phyloP scores from a whole-genome alignment of 2,888 invertebrate species.

The Lamellibrachia satsuma region DNA sequence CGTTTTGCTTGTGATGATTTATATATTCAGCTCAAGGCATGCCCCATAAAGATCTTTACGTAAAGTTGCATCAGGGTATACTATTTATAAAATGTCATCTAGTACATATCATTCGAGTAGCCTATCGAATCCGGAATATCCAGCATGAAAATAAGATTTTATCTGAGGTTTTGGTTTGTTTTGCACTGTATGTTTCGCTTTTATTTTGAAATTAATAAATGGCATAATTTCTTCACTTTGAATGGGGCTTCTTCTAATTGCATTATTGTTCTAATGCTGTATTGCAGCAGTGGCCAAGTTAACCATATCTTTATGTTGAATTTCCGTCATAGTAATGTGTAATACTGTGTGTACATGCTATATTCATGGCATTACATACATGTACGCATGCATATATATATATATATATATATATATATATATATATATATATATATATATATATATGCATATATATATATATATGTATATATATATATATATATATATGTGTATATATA shows the following conservation, averaged over 20 bases:
- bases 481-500: background rate
- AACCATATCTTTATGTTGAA: no score
- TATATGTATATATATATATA: slow-evolving; percentile 29
- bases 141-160: background rate
- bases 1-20: background rate
- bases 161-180: background rate
- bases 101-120: background rate
- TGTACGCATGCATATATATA: background rate
- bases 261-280: background rate
- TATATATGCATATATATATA: background rate
- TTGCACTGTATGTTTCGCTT: background rate
- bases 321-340: no score
- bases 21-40: background rate
- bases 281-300: background rate
- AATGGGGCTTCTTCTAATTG: background rate
- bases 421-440: slow-evolving; percentile 31
- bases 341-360: no score
- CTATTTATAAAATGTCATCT: background rate
- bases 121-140: background rate
- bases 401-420: no score
- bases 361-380: no score
- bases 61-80: background rate
- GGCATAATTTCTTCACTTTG: background rate
- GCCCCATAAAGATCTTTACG: background rate
- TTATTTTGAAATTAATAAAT: background rate